A percentile compares a stretch with the other conserved stretches of the same genome.
Evolutionary conservation across 2,113 vertebrate genomes (phyloP).

Genomic region (Ammodytes marinus): DNA sequence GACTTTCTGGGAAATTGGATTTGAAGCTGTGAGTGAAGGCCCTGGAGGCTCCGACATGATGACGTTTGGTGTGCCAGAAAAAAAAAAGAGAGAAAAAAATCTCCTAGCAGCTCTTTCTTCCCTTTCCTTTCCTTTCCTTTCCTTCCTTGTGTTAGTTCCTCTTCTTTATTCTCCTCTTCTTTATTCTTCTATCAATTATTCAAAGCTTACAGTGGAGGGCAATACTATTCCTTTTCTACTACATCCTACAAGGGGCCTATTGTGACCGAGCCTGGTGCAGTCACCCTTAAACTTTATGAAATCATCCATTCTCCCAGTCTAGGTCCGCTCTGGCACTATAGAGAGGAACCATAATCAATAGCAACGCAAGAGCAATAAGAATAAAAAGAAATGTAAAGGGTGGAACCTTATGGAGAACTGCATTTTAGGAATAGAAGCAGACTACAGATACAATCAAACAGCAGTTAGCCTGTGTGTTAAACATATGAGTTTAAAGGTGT

Average conservation of each 20-base stretch:
- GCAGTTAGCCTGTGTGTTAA: conserved; percentile 15
- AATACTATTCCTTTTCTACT: conserved; percentile 42
- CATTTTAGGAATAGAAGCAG: conserved; percentile 20
- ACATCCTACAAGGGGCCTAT: conserved; percentile 18
- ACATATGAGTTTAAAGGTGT: neutral
- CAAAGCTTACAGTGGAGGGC: conserved; percentile 43
- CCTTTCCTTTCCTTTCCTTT: conserved; percentile 17
- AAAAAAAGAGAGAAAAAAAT: conserved; percentile 20
- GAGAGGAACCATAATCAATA: conserved; percentile 36
- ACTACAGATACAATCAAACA: conserved; percentile 14
- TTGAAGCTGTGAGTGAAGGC: conserved; percentile 67
- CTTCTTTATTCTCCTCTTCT: neutral
- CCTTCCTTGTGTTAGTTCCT: neutral
- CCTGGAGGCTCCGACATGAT: conserved; percentile 66
- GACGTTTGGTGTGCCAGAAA: conserved; percentile 25
- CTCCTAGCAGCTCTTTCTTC: conserved; percentile 35
- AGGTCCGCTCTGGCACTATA: conserved; percentile 35
- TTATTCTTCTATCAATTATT: conserved; percentile 61
- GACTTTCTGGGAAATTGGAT: conserved; percentile 82
- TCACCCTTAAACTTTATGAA: conserved; percentile 60
- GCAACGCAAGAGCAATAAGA: neutral
- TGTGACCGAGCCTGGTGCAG: conserved; percentile 21
- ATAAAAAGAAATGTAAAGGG: neutral
- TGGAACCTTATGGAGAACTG: conserved; percentile 8
- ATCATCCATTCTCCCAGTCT: conserved; percentile 46